Conservation (phyloP, 2,113 vertebrate species). For the Apaloderma vittatum region DNA sequence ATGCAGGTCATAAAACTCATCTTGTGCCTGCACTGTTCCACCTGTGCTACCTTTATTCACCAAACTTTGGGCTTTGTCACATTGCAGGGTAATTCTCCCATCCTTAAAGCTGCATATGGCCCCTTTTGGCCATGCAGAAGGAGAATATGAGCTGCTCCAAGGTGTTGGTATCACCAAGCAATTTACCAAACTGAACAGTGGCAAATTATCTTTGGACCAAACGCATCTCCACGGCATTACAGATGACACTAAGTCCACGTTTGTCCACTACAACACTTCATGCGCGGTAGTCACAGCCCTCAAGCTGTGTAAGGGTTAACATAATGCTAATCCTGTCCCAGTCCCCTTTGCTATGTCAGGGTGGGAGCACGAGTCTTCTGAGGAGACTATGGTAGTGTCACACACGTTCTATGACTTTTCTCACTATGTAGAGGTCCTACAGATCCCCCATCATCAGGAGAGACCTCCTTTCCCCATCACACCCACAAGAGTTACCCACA, state of each 20-base stretch:
- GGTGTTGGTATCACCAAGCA: accelerated
- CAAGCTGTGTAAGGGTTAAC: not conserved
- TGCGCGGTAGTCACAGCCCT: not conserved
- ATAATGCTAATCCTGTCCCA: not conserved
- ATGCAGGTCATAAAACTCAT: not conserved
- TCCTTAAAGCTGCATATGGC: not conserved
- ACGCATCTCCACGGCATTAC: not conserved
- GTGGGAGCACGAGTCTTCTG: not conserved
- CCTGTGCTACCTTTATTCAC: not conserved
- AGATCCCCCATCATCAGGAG: not conserved
- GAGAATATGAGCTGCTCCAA: not conserved
- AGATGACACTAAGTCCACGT: not conserved
- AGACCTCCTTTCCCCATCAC: not conserved
- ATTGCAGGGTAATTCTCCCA: not conserved
- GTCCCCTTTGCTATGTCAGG: not conserved
- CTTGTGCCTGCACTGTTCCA: not conserved
- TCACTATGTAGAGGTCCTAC: not conserved
- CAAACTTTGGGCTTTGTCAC: accelerated
- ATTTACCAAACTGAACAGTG: not conserved
- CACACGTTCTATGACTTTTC: not conserved
- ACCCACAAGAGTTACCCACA: not conserved
- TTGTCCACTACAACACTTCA: not conserved
- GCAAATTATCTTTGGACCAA: not conserved
- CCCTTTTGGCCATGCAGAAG: not conserved
- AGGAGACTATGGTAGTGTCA: not conserved